Evolutionary conservation across 2,888 invertebrate genomes (phyloP), one percentile per base, ranked within the genome.

Genomic region (Cephus pulcher): DNA sequence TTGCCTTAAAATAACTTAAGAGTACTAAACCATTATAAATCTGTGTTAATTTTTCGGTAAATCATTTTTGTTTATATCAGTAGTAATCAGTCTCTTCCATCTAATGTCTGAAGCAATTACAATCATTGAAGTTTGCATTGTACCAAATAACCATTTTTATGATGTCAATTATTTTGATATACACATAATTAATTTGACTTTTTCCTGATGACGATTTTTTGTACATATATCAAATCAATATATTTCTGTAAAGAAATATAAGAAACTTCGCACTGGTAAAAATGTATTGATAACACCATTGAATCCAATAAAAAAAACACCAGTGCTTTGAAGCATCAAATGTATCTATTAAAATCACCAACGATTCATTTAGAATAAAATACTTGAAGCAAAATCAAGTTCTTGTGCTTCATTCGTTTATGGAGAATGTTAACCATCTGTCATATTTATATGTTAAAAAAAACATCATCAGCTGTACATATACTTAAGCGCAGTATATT

Each of bases 1-100:
- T 56, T 23, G 23, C 23, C 56, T 56, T 56, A 56, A 56, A 56
- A 56, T 56, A 56, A 23, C 23, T 23, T 56, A 56, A 9, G 23
- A 9, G 56, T 56, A 56, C 56, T 56, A 56, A 56, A 6, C 56
- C 56, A 56, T 56, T 56, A 56, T 56, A 2, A 23, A 23, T 56
- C 56, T 23, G 56, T 23, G 9, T 56, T 40, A 56, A 56, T 56
- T 56, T 56, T 56, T 23, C 56, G 15, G 23, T 9, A 23, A 56
- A 0, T 56, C 23, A 23, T 56, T 9, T 56, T 23, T 56, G 9
- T 23, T 71, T 80, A 82, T 80, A 81, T 80, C 79, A 82, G 82
- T 82, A 81, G 82, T 82, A 81, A 84, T 84, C 84, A 86, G 84
- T 86, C 83, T 86, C 82, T 77, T 78, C 73, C 75, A 40, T 75